Evolutionary conservation across 2,797 vertebrate genomes (phyloP), one percentile per base, ranked within the genome.

Genomic region (Poecile montanus): DNA sequence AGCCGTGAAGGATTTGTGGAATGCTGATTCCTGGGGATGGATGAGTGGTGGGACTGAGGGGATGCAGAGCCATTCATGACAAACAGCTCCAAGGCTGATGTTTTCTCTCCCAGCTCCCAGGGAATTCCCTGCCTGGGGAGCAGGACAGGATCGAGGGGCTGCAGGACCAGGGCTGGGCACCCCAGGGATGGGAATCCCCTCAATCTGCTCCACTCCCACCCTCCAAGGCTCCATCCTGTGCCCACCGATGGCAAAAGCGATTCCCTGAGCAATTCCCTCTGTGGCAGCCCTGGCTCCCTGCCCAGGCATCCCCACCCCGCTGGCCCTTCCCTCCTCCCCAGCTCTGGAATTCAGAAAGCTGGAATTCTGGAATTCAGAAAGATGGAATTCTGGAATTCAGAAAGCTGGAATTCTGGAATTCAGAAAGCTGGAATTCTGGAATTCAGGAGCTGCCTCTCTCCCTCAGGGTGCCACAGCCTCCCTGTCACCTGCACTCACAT

Each of bases 21-120:
- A 5, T 3, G 5, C 77, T 11, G 73, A 2, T 67, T 40, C 34
- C 38, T 4, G 80, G 83, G 32, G 2, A 19, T 22, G 75, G 36
- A 18, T 3, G 50, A 85, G 81, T 25, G 0, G 2, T 16, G 11
- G 48, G 3, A 2, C 40, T 13, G 29, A 13, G 47, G 86, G 60
- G 72, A 23, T 3, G 29, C 63, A 1, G 11, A 78, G 30, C 1
- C 29, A 2, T 10, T 22, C 30, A 0, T 23, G 63, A 9, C 10
- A 8, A 40, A 18, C 30, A 32, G 16, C 21, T 0, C 25, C 0
- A 3, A 40, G 48, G 17, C 67, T 2, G 1, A 3, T 26, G 19
- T 70, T 22, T 50, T 11, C 2, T 13, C n/a, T 36, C 38, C 16
- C 1, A 0, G 0, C 0, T 4, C 51, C 26, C 6, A 6, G 21